Evolutionary conservation across 2,797 vertebrate genomes (phyloP).

Genomic region (Petrocephalus schoutedeni): DNA sequence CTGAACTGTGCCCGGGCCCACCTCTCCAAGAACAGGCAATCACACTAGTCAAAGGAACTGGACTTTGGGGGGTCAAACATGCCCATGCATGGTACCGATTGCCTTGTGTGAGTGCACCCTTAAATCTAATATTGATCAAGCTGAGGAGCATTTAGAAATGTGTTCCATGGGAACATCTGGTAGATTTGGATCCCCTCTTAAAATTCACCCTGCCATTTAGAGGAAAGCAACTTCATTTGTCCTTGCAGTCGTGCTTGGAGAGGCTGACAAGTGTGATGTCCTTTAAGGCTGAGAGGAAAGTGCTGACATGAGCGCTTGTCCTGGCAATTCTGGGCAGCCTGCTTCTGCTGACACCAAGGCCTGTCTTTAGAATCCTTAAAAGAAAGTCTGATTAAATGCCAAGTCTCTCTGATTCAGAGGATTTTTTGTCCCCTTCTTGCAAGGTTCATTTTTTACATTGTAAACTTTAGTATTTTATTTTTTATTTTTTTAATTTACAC

Average conservation of each 20-base stretch:
- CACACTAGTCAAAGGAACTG: not conserved
- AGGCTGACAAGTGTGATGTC: slow-evolving; percentile 62
- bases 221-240: slow-evolving; percentile 54
- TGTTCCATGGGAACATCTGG: slow-evolving; percentile 29
- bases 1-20: not conserved
- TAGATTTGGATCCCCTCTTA: slow-evolving; percentile 33
- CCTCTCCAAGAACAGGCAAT: not conserved
- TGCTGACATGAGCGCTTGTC: slow-evolving; percentile 68
- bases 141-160: not conserved
- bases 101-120: not conserved
- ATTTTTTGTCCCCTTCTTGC: slow-evolving; percentile 11
- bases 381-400: slow-evolving; percentile 64
- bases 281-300: slow-evolving; percentile 58
- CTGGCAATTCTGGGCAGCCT: slow-evolving; percentile 56
- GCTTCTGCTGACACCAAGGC: slow-evolving; percentile 63
- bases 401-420: slow-evolving; percentile 28
- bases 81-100: not conserved
- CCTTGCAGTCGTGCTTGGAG: slow-evolving; percentile 51
- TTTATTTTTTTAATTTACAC: slow-evolving; percentile 30
- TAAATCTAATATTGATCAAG: not conserved
- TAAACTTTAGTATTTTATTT: not conserved
- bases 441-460: not conserved
- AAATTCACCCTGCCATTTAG: slow-evolving; percentile 31
- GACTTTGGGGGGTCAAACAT: not conserved
- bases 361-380: slow-evolving; percentile 61